phyloP scores from a whole-genome alignment of 2,113 vertebrate genomes.

The Cephalopholis sonnerati region DNA sequence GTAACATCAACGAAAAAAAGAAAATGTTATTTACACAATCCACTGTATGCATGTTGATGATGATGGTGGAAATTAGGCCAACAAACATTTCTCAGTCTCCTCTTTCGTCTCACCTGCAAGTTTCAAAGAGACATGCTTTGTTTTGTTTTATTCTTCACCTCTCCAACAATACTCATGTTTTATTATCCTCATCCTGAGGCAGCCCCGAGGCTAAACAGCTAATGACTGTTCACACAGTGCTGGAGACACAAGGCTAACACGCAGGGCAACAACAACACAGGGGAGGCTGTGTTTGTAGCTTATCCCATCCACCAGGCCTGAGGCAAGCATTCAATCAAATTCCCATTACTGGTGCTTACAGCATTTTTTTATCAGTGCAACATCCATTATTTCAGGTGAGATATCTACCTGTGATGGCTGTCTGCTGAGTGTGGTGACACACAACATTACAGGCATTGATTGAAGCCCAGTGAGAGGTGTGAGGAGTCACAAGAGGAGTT shows the following conservation, averaged over 20 bases:
- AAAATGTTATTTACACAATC: too few relatives aligned
- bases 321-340: conserved; percentile 19
- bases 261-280: conserved; percentile 4
- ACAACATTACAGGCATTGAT: neutral
- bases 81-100: neutral
- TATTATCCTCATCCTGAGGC: conserved; percentile 17
- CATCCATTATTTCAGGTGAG: conserved; percentile 6
- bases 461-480: neutral
- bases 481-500: too few relatives aligned
- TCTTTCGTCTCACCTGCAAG: neutral
- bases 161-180: neutral
- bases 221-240: conserved; percentile 13
- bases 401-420: neutral
- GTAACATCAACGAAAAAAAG: too few relatives aligned
- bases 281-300: conserved; percentile 3
- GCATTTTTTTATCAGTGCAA: neutral
- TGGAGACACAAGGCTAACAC: neutral
- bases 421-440: neutral
- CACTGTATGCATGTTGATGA: neutral
- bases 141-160: neutral
- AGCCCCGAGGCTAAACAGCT: conserved; percentile 16
- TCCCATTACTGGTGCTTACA: conserved; percentile 8
- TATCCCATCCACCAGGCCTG: neutral
- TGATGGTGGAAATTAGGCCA: neutral
- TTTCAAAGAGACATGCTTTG: neutral